A percentile compares a stretch with the other conserved stretches of the same genome.
Evolutionary conservation across 30 jellyfish, hydroid and myxozoan species (phyloP).

Genomic region (Cassiopea andromeda): DNA sequence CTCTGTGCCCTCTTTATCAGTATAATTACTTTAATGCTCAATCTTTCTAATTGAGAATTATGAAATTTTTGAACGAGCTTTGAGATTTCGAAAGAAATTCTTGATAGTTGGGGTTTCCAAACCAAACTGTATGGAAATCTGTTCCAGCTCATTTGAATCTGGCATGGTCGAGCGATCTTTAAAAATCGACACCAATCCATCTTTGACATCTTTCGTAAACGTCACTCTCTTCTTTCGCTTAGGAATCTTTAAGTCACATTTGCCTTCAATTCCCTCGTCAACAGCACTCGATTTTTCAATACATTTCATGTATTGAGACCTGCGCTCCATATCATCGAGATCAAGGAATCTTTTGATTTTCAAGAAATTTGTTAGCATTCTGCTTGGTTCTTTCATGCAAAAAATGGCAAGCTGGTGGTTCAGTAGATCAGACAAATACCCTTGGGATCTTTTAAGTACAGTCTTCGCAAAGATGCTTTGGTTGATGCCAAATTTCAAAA

Average conservation of each 20-base stretch:
- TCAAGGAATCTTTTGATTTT: slow-evolving; percentile 75
- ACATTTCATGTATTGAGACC: slow-evolving; percentile 36
- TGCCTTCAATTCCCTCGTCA: background rate
- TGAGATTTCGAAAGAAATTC: slow-evolving; percentile 79
- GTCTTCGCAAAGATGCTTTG: slow-evolving; percentile 87
- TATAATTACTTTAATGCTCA: no score
- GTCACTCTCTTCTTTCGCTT: slow-evolving; percentile 61
- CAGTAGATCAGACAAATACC: slow-evolving; percentile 88
- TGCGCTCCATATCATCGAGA: slow-evolving; percentile 57
- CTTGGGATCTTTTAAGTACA: slow-evolving; percentile 86
- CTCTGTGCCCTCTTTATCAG: no score
- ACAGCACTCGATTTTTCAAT: slow-evolving; percentile 20
- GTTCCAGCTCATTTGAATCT: slow-evolving; percentile 30
- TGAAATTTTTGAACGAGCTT: slow-evolving; percentile 68
- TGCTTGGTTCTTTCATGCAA: slow-evolving; percentile 52
- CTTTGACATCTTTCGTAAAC: slow-evolving; percentile 58
- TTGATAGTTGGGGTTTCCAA: slow-evolving; percentile 59
- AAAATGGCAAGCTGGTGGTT: slow-evolving; percentile 53
- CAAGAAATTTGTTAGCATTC: slow-evolving; percentile 57
- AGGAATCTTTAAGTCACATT: background rate
- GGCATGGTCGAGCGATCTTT: slow-evolving; percentile 45
- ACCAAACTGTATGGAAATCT: slow-evolving; percentile 49
- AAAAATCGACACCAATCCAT: slow-evolving; percentile 32
- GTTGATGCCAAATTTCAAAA: slow-evolving; percentile 69
- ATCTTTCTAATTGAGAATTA: background rate